A percentile compares a stretch with the other conserved stretches of the same genome.
Evolutionary conservation across 2,797 vertebrate species (phyloP).

Genomic region (Dermochelys coriacea): DNA sequence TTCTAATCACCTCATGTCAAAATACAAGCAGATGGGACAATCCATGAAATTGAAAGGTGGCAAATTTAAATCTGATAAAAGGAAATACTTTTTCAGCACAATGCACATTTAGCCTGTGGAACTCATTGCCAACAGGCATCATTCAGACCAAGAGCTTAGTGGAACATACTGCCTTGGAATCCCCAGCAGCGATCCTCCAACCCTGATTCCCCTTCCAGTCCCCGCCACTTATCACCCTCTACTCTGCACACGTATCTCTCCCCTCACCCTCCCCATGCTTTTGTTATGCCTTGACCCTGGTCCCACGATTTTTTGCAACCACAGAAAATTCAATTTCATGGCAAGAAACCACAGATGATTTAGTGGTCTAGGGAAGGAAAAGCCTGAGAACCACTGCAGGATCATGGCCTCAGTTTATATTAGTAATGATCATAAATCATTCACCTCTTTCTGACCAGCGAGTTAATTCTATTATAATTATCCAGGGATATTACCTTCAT

Average conservation of each 20-base stretch:
- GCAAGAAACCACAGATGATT: not conserved
- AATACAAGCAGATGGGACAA: too few species aligned
- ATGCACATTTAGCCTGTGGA: not conserved
- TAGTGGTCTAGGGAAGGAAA: not conserved
- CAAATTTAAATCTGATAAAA: not conserved
- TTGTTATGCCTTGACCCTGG: not conserved
- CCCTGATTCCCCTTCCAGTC: not conserved
- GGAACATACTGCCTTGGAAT: not conserved
- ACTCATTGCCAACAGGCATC: not conserved
- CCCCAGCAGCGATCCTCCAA: not conserved
- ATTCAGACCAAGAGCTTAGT: not conserved
- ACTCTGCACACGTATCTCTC: not conserved
- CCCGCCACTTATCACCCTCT: not conserved
- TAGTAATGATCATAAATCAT: not conserved
- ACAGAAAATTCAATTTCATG: fast-evolving
- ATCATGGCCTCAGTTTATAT: not conserved
- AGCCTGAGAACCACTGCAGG: not conserved
- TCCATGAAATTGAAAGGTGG: too few species aligned
- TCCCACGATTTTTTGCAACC: fast-evolving
- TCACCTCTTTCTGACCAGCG: not conserved
- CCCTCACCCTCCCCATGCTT: fast-evolving
- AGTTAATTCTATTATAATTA: not conserved
- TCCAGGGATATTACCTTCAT: not conserved
- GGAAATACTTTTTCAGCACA: not conserved
- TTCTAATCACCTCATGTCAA: too few species aligned